Evolutionary conservation across 2,113 vertebrate genomes (phyloP), one percentile per base, ranked within the genome.

Genomic region (Misgurnus anguillicaudatus): DNA sequence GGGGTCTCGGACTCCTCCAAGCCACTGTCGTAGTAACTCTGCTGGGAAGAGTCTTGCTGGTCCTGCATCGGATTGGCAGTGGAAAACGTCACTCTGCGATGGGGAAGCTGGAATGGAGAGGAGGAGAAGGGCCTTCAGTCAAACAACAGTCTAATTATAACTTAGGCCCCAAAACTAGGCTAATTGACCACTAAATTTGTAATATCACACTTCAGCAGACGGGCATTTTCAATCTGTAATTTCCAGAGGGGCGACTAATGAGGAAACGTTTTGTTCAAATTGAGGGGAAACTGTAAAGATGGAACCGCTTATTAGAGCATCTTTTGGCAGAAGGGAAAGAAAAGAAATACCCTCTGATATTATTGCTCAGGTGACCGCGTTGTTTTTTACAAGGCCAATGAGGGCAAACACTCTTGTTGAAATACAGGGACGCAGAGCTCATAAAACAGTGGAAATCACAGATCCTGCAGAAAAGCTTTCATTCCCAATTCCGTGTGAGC

Each of bases 71-170:
- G 98, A 91, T 96, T 98, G 91, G 96, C 88, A 83, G 97, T 97
- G 80, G 98, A 99, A 93, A 99, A 99, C 80, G 98, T 99, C 92
- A 99, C 98, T 86, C 98, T 94, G 85, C 98, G 96, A 94, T 99
- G 98, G 91, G 98, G 94, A 92, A 96, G 95, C 98, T 99, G 86
- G 6, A 84, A 86, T 67, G 8, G 78, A 58, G 83, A 61, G 86
- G 63, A 84, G 71, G 62, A 62, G 41, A 55, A 51, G 58, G 17
- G 76, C 53, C 10, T 82, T 79, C 57, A 67, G 75, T 85, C 75
- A 81, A 11, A 75, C 48, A 77, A 74, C 65, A 77, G 64, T 55
- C 73, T 80, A 69, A 82, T 82, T 84, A 75, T 61, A 80, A 77
- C 68, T 77, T 61, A 61, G 39, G 62, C 66, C 66, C 48, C 47